Evolutionary conservation across 2,113 vertebrate genomes (phyloP).

Genomic region (Nyctibius bracteatus): DNA sequence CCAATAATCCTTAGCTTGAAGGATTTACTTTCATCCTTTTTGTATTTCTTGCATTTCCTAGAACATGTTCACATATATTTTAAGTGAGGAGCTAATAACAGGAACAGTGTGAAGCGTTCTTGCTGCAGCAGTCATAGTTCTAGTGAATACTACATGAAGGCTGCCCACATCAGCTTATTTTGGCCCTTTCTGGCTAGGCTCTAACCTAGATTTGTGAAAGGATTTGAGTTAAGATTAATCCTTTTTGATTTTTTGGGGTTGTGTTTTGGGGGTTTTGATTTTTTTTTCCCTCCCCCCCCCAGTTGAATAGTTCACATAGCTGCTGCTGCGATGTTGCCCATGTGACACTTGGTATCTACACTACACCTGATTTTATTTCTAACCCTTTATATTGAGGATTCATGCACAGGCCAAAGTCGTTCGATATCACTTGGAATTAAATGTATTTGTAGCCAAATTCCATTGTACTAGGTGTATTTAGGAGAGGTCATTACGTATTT

Average conservation of each 20-base stretch:
- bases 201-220: neutral
- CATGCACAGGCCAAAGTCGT: neutral
- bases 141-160: neutral
- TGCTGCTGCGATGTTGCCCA: neutral
- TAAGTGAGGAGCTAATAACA: neutral
- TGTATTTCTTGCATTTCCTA: neutral
- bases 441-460: neutral
- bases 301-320: neutral
- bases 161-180: neutral
- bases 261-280: neutral
- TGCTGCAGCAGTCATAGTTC: neutral
- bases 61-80: neutral
- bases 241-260: neutral
- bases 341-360: accelerated
- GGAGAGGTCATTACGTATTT: neutral
- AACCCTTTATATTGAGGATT: neutral
- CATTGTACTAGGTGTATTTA: neutral
- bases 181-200: neutral
- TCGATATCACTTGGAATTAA: neutral
- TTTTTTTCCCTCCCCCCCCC: neutral
- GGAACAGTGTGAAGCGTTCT: neutral
- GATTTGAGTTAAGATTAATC: neutral
- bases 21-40: neutral
- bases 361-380: neutral
- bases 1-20: neutral